phyloP scores from a whole-genome alignment of 1,140 invertebrate species.

The Drosophila chauvacae region DNA sequence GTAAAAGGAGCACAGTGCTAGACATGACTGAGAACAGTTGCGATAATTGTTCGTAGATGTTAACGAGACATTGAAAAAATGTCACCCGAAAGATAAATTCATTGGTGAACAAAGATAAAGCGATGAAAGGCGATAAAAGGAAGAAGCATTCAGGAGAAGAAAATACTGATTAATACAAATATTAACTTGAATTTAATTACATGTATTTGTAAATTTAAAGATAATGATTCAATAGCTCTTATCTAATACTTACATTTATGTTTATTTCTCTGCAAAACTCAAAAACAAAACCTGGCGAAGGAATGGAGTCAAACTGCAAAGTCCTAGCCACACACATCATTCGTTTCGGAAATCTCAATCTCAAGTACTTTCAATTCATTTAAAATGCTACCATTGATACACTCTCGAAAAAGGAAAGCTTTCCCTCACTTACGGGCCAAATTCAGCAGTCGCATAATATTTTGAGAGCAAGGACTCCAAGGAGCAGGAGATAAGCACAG shows the following conservation, averaged over 20 bases:
- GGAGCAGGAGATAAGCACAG: conserved; percentile 7
- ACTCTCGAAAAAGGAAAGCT: conserved; percentile 56
- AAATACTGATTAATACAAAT: neutral
- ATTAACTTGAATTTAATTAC: neutral
- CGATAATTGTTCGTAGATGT: conserved; percentile 37
- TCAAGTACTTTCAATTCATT: conserved; percentile 63
- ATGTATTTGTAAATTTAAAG: neutral
- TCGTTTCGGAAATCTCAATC: conserved; percentile 53
- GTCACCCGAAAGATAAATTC: conserved; percentile 1
- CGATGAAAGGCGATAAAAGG: neutral
- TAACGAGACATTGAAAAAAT: conserved; percentile 39
- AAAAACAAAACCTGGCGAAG: conserved; percentile 2
- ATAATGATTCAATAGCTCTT: neutral
- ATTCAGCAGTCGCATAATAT: conserved; percentile 56
- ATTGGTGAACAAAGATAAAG: neutral
- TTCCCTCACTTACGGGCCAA: conserved; percentile 37
- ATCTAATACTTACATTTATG: neutral
- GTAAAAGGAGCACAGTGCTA: neutral
- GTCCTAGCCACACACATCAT: conserved; percentile 47
- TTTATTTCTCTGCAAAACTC: neutral
- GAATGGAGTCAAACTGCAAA: conserved; percentile 8
- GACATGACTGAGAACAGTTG: conserved; percentile 24
- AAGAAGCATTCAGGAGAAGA: neutral
- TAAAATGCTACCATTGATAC: conserved; percentile 58
- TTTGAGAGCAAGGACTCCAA: conserved; percentile 31